Conservation (phyloP, 2,888 invertebrate species). For the Dynastes grantii region DNA sequence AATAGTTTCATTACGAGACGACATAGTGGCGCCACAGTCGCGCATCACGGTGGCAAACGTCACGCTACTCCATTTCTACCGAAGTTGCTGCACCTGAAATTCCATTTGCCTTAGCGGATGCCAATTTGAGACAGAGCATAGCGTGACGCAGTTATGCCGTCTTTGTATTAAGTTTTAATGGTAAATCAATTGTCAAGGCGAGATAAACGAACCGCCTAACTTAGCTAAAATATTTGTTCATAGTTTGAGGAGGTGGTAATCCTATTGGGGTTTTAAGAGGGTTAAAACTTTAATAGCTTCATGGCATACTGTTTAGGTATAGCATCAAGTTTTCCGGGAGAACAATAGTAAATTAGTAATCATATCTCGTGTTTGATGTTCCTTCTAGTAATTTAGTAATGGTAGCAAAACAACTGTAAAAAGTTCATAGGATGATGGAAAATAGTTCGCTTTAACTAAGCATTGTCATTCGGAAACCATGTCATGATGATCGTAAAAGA, state of each 20-base stretch:
- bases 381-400: no score
- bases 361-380: no score
- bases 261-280: background rate
- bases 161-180: slow-evolving; percentile 37
- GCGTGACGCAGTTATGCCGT: background rate
- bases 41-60: slow-evolving; percentile 18
- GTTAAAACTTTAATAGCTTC: background rate
- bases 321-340: no score
- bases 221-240: slow-evolving; percentile 11
- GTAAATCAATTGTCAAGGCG: slow-evolving; percentile 32
- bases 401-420: no score
- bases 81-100: slow-evolving; percentile 33
- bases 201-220: slow-evolving; percentile 7
- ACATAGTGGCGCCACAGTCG: slow-evolving; percentile 29
- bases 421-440: no score
- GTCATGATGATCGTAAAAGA: no score
- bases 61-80: slow-evolving; percentile 38
- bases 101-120: background rate
- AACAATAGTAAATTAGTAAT: no score
- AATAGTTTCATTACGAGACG: slow-evolving; percentile 41
- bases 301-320: no score
- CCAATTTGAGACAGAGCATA: background rate
- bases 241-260: slow-evolving; percentile 13
- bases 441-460: no score
- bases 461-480: no score